Conservation (phyloP, 2,888 invertebrate genomes). For the Cyaniris semiargus region DNA sequence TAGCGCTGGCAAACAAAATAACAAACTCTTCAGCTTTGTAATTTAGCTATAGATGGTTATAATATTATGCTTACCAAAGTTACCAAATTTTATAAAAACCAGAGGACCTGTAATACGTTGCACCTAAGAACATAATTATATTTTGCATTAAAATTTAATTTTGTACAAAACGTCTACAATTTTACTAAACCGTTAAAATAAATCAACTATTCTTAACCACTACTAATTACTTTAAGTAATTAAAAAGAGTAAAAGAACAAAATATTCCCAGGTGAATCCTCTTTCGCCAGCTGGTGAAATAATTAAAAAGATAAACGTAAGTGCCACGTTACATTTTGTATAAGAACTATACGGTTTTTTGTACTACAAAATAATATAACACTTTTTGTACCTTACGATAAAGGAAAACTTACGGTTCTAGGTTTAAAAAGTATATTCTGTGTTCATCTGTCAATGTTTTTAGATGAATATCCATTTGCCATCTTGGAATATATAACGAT, state of each 20-base stretch:
- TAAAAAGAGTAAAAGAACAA: constrained; percentile 6
- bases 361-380: constrained; percentile 7
- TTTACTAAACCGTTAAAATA: background rate
- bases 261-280: constrained; percentile 3
- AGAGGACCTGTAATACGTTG: too few relatives aligned
- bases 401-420: background rate
- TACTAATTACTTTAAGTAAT: background rate
- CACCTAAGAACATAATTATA: too few relatives aligned
- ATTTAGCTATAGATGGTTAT: too few relatives aligned
- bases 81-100: too few relatives aligned
- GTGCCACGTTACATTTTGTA: background rate
- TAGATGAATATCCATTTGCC: background rate
- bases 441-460: background rate
- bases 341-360: background rate
- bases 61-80: too few relatives aligned
- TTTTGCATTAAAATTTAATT: too few relatives aligned
- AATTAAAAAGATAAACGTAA: background rate
- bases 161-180: background rate
- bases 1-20: too few relatives aligned
- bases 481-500: background rate
- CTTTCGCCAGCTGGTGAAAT: background rate
- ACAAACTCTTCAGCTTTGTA: too few relatives aligned
- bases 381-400: background rate
- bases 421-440: background rate
- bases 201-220: background rate